Conservation (phyloP, 2,797 vertebrate species). For the Neosilurus hyrtlii region DNA sequence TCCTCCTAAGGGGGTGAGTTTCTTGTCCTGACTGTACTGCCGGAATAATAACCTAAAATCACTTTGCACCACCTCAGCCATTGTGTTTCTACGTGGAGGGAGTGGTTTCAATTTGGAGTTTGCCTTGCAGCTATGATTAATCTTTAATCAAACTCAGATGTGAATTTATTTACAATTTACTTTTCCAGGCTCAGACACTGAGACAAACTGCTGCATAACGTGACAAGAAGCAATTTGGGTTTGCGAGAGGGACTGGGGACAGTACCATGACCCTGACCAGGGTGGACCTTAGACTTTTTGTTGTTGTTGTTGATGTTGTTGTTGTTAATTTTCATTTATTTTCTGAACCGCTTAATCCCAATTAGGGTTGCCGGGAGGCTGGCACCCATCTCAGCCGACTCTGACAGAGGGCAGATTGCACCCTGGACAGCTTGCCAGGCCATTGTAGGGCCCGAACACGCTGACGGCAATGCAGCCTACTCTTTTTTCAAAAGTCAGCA, state of each 20-base stretch:
- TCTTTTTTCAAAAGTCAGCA: too few relatives aligned
- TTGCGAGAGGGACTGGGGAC: neutral
- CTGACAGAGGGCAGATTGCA: too few relatives aligned
- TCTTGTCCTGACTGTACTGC: neutral
- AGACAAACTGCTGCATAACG: neutral
- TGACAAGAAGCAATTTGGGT: constrained; percentile 11
- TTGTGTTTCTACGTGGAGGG: neutral
- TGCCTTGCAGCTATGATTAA: constrained; percentile 20
- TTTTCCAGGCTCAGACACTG: constrained; percentile 1
- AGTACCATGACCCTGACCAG: neutral
- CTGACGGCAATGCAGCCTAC: too few relatives aligned
- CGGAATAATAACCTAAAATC: neutral
- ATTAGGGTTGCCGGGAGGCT: too few relatives aligned
- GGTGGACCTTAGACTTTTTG: neutral
- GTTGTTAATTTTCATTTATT: too few relatives aligned
- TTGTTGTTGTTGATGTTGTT: too few relatives aligned
- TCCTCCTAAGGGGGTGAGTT: too few relatives aligned
- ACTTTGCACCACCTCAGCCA: neutral
- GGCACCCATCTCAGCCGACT: too few relatives aligned
- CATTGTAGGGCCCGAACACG: too few relatives aligned
- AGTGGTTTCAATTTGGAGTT: neutral
- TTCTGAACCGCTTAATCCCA: too few relatives aligned
- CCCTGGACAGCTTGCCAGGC: too few relatives aligned
- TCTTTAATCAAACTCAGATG: constrained; percentile 18
- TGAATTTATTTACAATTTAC: neutral